Base-by-base conservation (phyloP, 2,888 invertebrate species). In the Xylocampa areola region DNA sequence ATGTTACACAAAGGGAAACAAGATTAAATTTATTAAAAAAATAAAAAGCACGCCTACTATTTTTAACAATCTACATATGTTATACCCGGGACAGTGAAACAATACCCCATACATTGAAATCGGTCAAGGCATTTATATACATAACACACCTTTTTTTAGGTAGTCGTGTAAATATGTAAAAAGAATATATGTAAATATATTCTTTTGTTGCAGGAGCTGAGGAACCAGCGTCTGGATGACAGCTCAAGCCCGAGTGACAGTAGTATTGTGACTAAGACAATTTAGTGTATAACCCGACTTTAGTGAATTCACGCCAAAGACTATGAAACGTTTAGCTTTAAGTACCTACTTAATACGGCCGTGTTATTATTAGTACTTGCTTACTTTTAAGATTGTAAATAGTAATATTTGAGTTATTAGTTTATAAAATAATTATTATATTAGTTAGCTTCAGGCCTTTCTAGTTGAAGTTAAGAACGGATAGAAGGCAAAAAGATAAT, bases 211-310 rank as follows among this genome's bases (percentile, higher is more conserved):
- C 88, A 93, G 93, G 93, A 93, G 49, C 78, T 92, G 53, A 90
- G 91, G 73, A 88, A 88, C 57, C 87, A 86, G 60, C 82, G 92
- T 14, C 57, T 84, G 25, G 92, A 92, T 30, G 92, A 92, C 66
- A 90, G 82, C 55, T 90, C 92, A 29, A 93, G 93, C 81, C 92
- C 92, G 8, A 92, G 92, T 76, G 92, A 94, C 60, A 91, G 90
- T 82, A 94, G 88, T 86, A 88, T 94, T 50, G 91, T 94, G 79
- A 92, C 94, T 70, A 94, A 94, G 80, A 94, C 94, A 68, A 94
- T 94, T 84, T 94, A 92, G 93, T 93, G 92, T 67, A 86, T 87
- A 89, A 94, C 93, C 80, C 88, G 93, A 66, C 90, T 93, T 59
- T 94, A 93, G 86, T 86, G 88, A 76, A 82, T 77, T 71, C 59